A percentile compares a stretch with the other conserved stretches of the same genome.
These are phyloP conservation scores for Conopomorpha cramerella DNA, from an alignment of 1,140 invertebrate species.

Conservation along the genomic window DNA sequence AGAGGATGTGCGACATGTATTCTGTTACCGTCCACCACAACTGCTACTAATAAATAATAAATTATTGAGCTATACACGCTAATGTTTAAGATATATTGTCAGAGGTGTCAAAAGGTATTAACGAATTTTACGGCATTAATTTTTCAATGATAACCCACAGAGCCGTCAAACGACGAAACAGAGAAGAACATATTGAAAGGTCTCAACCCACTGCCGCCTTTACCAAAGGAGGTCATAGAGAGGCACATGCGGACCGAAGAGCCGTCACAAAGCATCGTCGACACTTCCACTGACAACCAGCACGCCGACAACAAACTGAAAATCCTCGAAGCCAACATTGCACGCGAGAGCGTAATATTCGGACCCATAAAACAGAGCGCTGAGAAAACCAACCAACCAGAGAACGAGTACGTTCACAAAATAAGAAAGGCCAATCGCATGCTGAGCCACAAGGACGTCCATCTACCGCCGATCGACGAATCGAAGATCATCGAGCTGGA, in stretches of 20 bases:
- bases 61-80: too few relatives aligned
- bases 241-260: slow-evolving; percentile 23
- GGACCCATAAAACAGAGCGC: slow-evolving; percentile 17
- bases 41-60: too few relatives aligned
- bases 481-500: slow-evolving; percentile 26
- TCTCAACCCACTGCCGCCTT: slow-evolving; percentile 28
- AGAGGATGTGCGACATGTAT: too few relatives aligned
- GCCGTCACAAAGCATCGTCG: slow-evolving; percentile 3
- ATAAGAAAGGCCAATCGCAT: slow-evolving; percentile 34
- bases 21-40: too few relatives aligned
- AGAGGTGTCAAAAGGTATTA: too few relatives aligned
- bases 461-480: slow-evolving; percentile 35
- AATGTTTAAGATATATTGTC: too few relatives aligned
- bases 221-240: slow-evolving; percentile 28
- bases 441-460: slow-evolving; percentile 11
- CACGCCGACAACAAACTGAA: slow-evolving; percentile 8
- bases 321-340: slow-evolving; percentile 42
- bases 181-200: slow-evolving; percentile 31
- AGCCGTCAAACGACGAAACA: slow-evolving; percentile 5
- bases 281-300: neutral
- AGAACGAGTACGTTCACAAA: slow-evolving; percentile 35
- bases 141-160: slow-evolving; percentile 2
- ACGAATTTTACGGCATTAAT: too few relatives aligned
- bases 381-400: slow-evolving; percentile 15
- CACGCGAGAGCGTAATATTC: slow-evolving; percentile 41